Evolutionary conservation across 2,888 invertebrate genomes (phyloP).

Genomic region (Thera britannica): DNA sequence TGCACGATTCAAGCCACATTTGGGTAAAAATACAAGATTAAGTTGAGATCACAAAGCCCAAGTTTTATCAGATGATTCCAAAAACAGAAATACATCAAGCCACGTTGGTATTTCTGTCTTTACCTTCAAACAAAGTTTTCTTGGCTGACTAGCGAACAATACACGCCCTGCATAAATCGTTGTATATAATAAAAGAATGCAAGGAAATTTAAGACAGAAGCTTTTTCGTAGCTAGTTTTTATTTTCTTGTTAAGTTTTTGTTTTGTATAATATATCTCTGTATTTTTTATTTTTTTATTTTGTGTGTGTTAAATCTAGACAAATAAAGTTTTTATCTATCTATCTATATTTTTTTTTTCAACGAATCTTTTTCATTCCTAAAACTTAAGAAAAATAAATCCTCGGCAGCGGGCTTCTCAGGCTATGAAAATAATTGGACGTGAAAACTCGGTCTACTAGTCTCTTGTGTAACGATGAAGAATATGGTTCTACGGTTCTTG

Average conservation of each 20-base stretch:
- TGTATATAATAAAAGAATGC: no score
- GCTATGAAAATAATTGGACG: slow-evolving; percentile 1
- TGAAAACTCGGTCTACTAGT: slow-evolving; percentile 5
- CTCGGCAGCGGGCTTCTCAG: neutral
- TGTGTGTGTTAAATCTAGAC: no score
- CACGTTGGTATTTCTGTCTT: neutral
- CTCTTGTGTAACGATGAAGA: slow-evolving; percentile 11
- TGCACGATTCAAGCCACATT: neutral
- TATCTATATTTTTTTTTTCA: no score
- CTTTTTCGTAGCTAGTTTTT: no score
- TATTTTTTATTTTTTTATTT: no score
- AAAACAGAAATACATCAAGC: neutral
- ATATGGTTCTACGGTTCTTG: slow-evolving; percentile 48
- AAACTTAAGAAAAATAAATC: neutral
- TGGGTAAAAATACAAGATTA: neutral
- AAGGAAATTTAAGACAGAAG: no score
- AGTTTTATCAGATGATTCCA: slow-evolving; percentile 3
- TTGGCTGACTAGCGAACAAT: no score
- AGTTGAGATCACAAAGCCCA: neutral
- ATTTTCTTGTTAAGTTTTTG: no score
- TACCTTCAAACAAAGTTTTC: no score
- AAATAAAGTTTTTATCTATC: no score
- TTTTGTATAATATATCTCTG: no score
- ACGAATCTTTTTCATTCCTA: neutral
- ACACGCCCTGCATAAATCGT: no score